Conservation (phyloP, 1,140 invertebrate genomes). For the Caenorhabditis briggsae region DNA sequence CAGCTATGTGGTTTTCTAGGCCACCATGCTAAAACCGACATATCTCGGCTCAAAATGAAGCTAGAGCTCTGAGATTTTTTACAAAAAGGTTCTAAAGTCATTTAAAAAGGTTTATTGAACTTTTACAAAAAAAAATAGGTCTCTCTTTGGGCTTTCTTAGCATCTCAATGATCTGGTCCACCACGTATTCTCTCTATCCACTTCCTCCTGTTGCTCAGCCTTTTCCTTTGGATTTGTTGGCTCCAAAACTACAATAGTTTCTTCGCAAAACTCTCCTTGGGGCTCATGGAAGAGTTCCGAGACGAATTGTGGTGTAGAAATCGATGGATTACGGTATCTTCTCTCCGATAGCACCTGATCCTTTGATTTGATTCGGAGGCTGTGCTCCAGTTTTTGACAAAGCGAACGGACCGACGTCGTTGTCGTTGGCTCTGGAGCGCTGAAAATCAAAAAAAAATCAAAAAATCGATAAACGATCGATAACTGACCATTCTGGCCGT, state of each 20-base stretch:
- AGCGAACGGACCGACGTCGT: background rate
- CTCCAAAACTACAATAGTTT: background rate
- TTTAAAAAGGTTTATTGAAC: too few relatives aligned
- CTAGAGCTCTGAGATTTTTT: too few relatives aligned
- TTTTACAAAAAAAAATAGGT: too few relatives aligned
- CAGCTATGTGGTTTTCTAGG: background rate
- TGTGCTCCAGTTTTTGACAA: conserved; percentile 10
- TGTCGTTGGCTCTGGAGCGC: background rate
- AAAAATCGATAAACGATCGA: background rate
- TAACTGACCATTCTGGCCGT: background rate
- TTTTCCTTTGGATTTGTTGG: background rate
- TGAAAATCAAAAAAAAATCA: background rate
- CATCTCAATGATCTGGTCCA: conserved; percentile 34
- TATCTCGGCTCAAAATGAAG: too few relatives aligned
- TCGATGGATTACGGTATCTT: background rate
- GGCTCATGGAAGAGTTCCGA: background rate
- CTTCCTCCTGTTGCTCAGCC: background rate
- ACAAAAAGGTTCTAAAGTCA: too few relatives aligned
- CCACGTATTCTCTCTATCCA: conserved; percentile 16
- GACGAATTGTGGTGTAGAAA: background rate
- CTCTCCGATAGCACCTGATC: background rate
- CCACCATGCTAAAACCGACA: too few relatives aligned
- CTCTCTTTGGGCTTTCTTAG: background rate
- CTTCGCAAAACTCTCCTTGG: background rate
- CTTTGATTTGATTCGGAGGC: background rate